Evolutionary conservation across 1,140 invertebrate species (phyloP).

Genomic region (Drosophila tani): DNA sequence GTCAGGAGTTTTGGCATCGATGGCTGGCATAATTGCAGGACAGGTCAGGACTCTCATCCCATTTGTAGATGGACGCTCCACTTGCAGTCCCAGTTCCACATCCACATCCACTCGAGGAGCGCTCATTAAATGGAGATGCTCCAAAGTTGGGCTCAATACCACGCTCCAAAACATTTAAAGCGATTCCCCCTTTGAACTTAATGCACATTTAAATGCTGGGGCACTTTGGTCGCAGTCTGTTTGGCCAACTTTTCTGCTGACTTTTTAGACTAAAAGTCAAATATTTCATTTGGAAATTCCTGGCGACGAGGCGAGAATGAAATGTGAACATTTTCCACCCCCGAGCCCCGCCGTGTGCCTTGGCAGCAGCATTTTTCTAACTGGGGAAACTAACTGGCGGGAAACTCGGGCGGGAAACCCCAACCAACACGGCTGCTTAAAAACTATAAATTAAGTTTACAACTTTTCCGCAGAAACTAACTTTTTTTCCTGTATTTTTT

Average conservation of each 20-base stretch:
- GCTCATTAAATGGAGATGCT: constrained; percentile 35
- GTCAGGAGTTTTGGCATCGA: constrained; percentile 17
- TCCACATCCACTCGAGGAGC: not conserved
- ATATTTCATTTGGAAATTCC: constrained; percentile 83
- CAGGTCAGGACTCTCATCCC: constrained; percentile 17
- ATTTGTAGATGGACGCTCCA: constrained; percentile 18
- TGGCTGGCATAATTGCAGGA: constrained; percentile 34
- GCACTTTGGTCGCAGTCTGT: constrained; percentile 68
- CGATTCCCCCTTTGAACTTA: constrained; percentile 36
- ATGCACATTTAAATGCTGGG: constrained; percentile 60
- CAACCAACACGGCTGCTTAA: constrained; percentile 67
- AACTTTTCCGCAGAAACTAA: constrained; percentile 74
- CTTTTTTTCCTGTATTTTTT: constrained; percentile 35
- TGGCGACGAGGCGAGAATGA: constrained; percentile 76
- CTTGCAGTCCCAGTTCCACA: not conserved
- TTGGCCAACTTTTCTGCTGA: constrained; percentile 75
- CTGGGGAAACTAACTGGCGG: constrained; percentile 6
- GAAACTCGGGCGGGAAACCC: not conserved
- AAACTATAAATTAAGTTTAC: constrained; percentile 83
- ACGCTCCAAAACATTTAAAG: constrained; percentile 43
- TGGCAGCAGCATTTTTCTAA: constrained; percentile 66
- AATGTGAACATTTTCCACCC: constrained; percentile 70
- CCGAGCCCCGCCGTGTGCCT: no score
- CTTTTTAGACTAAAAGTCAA: constrained; percentile 81
- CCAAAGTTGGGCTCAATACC: constrained; percentile 18